phyloP scores from a whole-genome alignment of 1,140 invertebrate genomes.

The Bilobella aurantiaca region DNA sequence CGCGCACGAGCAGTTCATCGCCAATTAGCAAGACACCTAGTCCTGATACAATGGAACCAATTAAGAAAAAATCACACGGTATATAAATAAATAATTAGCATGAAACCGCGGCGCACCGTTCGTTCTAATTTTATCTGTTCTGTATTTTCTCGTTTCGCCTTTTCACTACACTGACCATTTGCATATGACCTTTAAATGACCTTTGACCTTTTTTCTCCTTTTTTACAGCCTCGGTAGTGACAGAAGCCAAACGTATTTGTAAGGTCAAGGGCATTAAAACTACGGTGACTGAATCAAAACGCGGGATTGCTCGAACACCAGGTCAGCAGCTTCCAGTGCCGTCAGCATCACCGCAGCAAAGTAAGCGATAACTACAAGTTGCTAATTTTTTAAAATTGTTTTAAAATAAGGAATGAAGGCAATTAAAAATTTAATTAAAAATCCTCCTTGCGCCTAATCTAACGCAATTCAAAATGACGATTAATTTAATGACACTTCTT shows the following conservation, averaged over 20 bases:
- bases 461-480: neutral
- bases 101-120: too few relatives aligned
- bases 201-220: neutral
- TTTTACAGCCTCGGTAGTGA: slow-evolving; percentile 14
- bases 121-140: slow-evolving; percentile 4
- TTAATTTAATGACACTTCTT: too few relatives aligned
- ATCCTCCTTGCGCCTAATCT: neutral
- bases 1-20: neutral
- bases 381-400: neutral
- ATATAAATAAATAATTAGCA: too few relatives aligned
- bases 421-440: neutral
- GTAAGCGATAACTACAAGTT: neutral
- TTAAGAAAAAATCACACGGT: slow-evolving; percentile 29
- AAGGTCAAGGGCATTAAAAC: neutral
- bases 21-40: neutral
- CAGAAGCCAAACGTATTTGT: slow-evolving; percentile 18
- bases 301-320: neutral
- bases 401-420: neutral
- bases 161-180: neutral
- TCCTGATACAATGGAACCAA: slow-evolving; percentile 17
- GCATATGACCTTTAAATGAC: neutral
- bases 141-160: too few relatives aligned
- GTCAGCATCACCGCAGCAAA: neutral
- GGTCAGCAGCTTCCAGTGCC: neutral
- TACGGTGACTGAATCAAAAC: neutral